Evolutionary conservation across 2,113 vertebrate species (phyloP), one percentile per base, ranked within the genome.

Genomic region (Phyllostomus hastatus): DNA sequence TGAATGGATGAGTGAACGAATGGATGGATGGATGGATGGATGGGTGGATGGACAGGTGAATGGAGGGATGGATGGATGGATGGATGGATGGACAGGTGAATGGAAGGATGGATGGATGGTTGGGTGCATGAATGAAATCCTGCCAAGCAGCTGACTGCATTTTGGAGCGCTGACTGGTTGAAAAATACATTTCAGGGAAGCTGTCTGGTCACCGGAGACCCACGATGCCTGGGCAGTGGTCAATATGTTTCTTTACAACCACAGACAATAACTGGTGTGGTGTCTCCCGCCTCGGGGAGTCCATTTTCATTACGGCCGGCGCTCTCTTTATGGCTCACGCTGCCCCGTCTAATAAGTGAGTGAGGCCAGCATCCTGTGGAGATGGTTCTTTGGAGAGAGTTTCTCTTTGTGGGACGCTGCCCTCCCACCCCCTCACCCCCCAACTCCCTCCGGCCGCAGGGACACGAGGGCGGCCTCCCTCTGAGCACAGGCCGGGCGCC

Each of bases 231-330:
- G 46, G 93, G 46, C 76, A 38, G 92, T 72, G 92, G 95, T 95
- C 92, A 95, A 97, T 96, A 88, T 95, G 95, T 92, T 97, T 96
- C 96, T 97, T 97, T 92, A 96, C 95, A 88, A 95, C 92, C 85
- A 97, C 90, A 73, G 90, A 94, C 92, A 95, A 82, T 90, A 97
- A 85, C 90, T 69, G 87, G 84, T 38, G 87, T 95, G 46, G 73
- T 66, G 72, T 88, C 76, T 64, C 24, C 69, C 59, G 38, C 96
- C 80, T 66, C 22, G 19, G 96, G 90, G 96, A 95, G 90, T 95
- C 90, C 84, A 94, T 97, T 97, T 95, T 96, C 96, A 97, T 95
- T 85, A 93, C 76, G 81, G 78, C 1, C 0, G 4, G 38, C 38
- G 38, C 38, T 81, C 81, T 64, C 95, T 97, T 96, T 92, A 94